Conservation (phyloP, 2,113 vertebrate species). For the Chloropsis cyanopogon region DNA sequence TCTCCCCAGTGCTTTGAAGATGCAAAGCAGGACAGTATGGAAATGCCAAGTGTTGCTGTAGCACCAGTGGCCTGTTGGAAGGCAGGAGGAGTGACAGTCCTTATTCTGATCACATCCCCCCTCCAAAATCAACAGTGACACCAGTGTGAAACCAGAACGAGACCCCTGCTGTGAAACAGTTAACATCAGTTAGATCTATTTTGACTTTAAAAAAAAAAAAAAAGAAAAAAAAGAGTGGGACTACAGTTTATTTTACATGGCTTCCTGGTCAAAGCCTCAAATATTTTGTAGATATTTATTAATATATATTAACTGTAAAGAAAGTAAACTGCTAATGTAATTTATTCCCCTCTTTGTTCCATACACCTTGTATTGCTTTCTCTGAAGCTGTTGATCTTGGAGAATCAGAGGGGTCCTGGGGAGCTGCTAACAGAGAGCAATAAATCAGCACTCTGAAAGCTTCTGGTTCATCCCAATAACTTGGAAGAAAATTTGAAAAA, state of each 20-base stretch:
- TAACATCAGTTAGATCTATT: constrained; percentile 63
- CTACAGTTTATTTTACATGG: constrained; percentile 36
- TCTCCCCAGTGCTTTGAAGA: constrained; percentile 37
- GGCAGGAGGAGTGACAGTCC: neutral
- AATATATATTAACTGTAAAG: constrained; percentile 54
- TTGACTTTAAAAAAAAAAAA: neutral
- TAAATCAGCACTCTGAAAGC: constrained; percentile 66
- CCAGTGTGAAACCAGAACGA: constrained; percentile 63
- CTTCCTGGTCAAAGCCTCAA: constrained; percentile 43
- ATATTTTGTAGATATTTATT: constrained; percentile 60
- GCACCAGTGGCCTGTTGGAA: neutral
- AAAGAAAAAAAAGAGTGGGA: neutral
- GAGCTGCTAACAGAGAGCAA: constrained; percentile 36
- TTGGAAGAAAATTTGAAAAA: constrained; percentile 51
- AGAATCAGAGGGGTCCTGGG: constrained; percentile 43
- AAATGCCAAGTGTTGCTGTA: neutral
- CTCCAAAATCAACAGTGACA: constrained; percentile 63
- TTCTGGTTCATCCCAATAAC: constrained; percentile 69
- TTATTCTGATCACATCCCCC: constrained; percentile 50
- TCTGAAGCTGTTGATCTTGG: constrained; percentile 70
- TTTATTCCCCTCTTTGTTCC: constrained; percentile 67
- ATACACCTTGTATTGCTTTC: constrained; percentile 57
- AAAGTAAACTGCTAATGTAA: constrained; percentile 65
- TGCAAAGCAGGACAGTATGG: constrained; percentile 28
- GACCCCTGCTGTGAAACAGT: constrained; percentile 46